These are phyloP conservation scores for Sminthurinus signatus DNA, from an alignment of 1,140 invertebrate species.

Conservation along the genomic window DNA sequence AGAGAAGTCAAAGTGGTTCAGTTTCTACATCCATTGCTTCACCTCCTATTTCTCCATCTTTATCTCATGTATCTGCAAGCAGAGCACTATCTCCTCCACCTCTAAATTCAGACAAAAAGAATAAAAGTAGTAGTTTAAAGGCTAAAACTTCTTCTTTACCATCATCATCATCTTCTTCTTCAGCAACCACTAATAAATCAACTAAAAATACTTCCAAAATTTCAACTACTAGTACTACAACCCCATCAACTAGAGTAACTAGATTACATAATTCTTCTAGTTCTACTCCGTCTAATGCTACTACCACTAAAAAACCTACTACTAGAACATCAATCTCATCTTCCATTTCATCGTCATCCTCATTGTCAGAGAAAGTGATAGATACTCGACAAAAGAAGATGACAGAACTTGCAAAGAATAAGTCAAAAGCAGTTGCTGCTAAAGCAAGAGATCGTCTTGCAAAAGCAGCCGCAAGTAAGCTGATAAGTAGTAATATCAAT, in stretches of 20 bases:
- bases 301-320: no score
- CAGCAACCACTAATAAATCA: no score
- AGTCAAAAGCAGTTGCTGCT: not conserved
- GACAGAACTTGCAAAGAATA: not conserved
- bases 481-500: not conserved
- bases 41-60: not conserved
- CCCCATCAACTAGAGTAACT: no score
- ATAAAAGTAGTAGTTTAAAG: not conserved
- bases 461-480: not conserved
- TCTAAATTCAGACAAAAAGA: not conserved
- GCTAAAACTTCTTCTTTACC: no score
- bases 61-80: not conserved
- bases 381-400: not conserved
- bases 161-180: no score
- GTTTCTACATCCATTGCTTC: conserved; percentile 5
- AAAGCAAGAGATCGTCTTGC: not conserved
- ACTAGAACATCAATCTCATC: no score
- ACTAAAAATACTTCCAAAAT: no score
- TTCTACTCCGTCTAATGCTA: no score
- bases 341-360: no score
- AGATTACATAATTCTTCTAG: no score
- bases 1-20: conserved; percentile 27
- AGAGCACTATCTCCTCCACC: not conserved
- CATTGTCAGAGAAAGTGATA: no score
- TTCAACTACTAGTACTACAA: no score